phyloP scores from a whole-genome alignment of 2,113 vertebrate species.

The Ophthalmotilapia sp. region DNA sequence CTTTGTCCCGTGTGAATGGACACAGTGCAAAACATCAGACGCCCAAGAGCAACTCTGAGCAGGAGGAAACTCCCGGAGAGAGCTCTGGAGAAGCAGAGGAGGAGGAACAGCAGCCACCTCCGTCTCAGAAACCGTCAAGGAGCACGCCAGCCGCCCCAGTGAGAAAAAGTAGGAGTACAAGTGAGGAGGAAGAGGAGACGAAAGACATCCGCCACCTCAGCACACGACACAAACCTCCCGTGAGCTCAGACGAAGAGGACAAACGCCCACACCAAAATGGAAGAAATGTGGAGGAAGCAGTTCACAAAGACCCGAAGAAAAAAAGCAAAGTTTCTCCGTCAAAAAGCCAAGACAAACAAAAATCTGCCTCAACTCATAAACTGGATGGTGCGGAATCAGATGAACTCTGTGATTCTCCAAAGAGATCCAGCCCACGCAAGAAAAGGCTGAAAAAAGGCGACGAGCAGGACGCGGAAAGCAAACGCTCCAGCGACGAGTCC shows the following conservation, averaged over 20 bases:
- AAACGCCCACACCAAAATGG: slow-evolving; percentile 66
- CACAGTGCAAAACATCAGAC: slow-evolving; percentile 39
- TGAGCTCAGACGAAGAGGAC: slow-evolving; percentile 61
- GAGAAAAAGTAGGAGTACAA: slow-evolving; percentile 50
- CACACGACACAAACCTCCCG: slow-evolving; percentile 19
- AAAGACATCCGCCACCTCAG: slow-evolving; percentile 4
- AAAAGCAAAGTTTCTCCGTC: slow-evolving; percentile 33
- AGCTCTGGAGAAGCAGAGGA: slow-evolving; percentile 34
- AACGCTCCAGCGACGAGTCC: slow-evolving; percentile 32
- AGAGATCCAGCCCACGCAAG: slow-evolving; percentile 20
- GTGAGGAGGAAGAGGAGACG: slow-evolving; percentile 48
- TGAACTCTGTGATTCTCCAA: slow-evolving; percentile 34
- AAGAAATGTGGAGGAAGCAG: slow-evolving; percentile 32
- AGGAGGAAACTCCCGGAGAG: slow-evolving; percentile 35
- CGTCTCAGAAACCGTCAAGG: slow-evolving; percentile 29
- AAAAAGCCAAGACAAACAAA: slow-evolving; percentile 63
- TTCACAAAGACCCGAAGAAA: slow-evolving; percentile 37
- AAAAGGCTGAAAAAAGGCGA: slow-evolving; percentile 26
- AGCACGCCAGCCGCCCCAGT: slow-evolving; percentile 17
- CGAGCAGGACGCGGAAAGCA: background rate
- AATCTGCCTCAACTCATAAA: slow-evolving; percentile 54
- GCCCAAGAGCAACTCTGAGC: slow-evolving; percentile 47
- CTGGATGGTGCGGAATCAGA: slow-evolving; percentile 40
- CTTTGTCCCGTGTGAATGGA: slow-evolving; percentile 58
- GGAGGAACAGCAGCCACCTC: background rate